Percentiles rank a stretch among this genome's conserved stretches.
Conservation (phyloP, 2,888 invertebrate genomes). For the Bimastos eiseni region DNA sequence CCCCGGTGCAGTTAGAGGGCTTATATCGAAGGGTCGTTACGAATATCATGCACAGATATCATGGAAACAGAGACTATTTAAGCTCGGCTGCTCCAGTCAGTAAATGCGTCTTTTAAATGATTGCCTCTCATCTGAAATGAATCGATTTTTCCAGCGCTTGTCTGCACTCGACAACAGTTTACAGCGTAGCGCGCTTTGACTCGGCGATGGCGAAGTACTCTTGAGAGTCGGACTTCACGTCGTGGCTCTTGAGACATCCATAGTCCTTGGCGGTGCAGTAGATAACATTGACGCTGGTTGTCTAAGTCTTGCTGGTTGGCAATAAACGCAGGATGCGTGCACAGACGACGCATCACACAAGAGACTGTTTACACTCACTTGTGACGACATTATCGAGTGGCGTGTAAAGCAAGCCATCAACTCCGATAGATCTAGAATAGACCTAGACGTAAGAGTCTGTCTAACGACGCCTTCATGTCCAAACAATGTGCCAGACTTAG, state of each 20-base stretch:
- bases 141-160: background rate
- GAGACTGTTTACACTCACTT: slow-evolving; percentile 9
- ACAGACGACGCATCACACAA: background rate
- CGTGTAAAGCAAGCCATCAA: background rate
- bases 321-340: background rate
- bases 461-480: background rate
- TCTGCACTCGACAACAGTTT: background rate
- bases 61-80: background rate
- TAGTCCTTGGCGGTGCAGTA: background rate
- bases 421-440: background rate
- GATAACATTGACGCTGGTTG: background rate
- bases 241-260: slow-evolving; percentile 13
- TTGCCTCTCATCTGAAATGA: background rate
- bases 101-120: background rate
- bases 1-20: background rate
- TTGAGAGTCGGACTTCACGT: background rate
- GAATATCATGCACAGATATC: background rate
- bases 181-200: background rate
- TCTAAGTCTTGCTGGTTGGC: background rate
- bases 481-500: background rate
- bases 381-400: background rate
- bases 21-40: background rate
- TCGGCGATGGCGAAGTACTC: background rate
- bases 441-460: background rate
- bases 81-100: background rate